phyloP scores from a whole-genome alignment of 2,113 vertebrate genomes.

The Orientallactaga bullata region DNA sequence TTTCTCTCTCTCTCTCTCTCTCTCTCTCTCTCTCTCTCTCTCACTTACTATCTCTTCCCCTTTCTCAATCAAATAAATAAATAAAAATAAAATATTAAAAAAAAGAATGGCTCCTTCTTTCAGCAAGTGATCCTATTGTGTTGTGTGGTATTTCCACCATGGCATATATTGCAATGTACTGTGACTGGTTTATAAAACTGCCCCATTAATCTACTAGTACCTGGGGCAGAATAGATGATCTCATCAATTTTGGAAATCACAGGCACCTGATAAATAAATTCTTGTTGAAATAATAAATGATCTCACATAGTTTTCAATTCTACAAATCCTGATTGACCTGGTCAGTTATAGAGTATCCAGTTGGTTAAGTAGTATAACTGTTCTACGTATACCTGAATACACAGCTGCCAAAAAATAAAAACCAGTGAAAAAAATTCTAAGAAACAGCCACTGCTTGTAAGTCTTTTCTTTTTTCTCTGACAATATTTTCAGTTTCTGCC shows the following conservation, averaged over 20 bases:
- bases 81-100: too few relatives aligned
- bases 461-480: slow-evolving; percentile 24
- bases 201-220: neutral
- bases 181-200: neutral
- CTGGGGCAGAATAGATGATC: neutral
- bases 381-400: neutral
- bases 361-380: neutral
- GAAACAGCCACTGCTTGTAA: neutral
- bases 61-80: too few relatives aligned
- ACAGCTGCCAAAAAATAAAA: neutral
- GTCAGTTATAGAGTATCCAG: neutral
- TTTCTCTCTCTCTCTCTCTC: too few relatives aligned
- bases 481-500: neutral
- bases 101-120: neutral
- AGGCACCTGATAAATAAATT: neutral
- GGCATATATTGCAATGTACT: neutral
- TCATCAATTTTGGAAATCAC: neutral
- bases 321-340: neutral
- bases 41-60: too few relatives aligned
- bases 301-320: neutral
- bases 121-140: neutral
- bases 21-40: too few relatives aligned
- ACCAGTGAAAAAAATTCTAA: neutral
- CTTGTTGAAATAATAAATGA: neutral
- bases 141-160: neutral